These are phyloP conservation scores for Magallana angulata DNA, from an alignment of 1,140 invertebrate genomes.

Conservation along the genomic window DNA sequence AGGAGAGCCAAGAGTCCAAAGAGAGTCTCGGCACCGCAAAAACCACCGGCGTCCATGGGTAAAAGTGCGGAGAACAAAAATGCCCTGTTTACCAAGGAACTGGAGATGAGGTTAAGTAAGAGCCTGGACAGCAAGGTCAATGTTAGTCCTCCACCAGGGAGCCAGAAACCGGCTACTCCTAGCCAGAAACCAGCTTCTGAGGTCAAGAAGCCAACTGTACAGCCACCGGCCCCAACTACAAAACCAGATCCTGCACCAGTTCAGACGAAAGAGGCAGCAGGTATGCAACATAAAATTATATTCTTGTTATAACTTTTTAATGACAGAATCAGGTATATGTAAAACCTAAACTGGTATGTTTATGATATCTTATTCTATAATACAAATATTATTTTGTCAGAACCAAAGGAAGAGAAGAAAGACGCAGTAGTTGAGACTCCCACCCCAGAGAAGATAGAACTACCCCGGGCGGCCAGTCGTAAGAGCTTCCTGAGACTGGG, in stretches of 20 bases:
- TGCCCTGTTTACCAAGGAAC: slow-evolving; percentile 69
- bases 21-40: slow-evolving; percentile 59
- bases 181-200: slow-evolving; percentile 21
- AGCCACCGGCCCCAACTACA: slow-evolving; percentile 16
- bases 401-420: slow-evolving; percentile 52
- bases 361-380: too few species aligned
- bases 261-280: neutral
- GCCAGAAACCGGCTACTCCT: neutral
- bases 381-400: neutral
- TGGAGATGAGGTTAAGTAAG: slow-evolving; percentile 66
- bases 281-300: neutral
- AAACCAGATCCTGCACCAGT: slow-evolving; percentile 35
- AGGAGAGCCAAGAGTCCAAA: slow-evolving; percentile 71
- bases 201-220: slow-evolving; percentile 38
- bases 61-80: slow-evolving; percentile 55
- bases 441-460: slow-evolving; percentile 71
- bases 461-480: slow-evolving; percentile 65
- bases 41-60: slow-evolving; percentile 49
- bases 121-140: slow-evolving; percentile 55
- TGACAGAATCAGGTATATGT: too few species aligned
- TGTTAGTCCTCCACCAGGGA: slow-evolving; percentile 14
- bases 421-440: neutral
- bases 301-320: too few species aligned
- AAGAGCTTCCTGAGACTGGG: slow-evolving; percentile 74
- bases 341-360: too few species aligned